phyloP scores from a whole-genome alignment of 2,888 invertebrate species.

The Poecilobothrus nobilitatus region DNA sequence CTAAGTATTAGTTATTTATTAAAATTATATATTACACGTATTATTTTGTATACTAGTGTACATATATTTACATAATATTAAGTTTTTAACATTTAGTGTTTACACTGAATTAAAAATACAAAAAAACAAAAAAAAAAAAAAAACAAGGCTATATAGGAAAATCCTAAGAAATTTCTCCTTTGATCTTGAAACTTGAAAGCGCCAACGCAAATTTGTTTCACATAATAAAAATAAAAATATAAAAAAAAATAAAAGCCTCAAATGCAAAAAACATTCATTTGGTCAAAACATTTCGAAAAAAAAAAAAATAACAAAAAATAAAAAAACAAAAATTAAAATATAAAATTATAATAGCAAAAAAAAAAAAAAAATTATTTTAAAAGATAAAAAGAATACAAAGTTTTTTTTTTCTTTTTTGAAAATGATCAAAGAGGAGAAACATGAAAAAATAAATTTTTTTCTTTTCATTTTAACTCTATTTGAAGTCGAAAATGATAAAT shows the following conservation, averaged over 20 bases:
- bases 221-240: not conserved
- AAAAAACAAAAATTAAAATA: not conserved
- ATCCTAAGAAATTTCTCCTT: not conserved
- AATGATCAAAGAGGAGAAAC: no score
- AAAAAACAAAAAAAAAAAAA: not conserved
- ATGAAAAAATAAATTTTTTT: no score
- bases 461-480: not conserved
- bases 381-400: not conserved
- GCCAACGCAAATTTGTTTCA: constrained; percentile 1
- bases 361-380: not conserved
- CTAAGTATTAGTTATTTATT: no score
- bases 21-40: no score
- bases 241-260: no score
- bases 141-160: not conserved
- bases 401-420: no score
- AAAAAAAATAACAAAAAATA: not conserved
- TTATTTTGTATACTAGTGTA: no score
- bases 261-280: not conserved
- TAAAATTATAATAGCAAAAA: not conserved
- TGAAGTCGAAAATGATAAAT: constrained; percentile 6
- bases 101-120: not conserved
- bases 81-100: no score
- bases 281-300: constrained; percentile 1
- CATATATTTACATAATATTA: no score
- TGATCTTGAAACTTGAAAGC: constrained; percentile 6